Evolutionary conservation across 2,888 invertebrate genomes (phyloP), one percentile per base, ranked within the genome.

Genomic region (Tridacna gigas): DNA sequence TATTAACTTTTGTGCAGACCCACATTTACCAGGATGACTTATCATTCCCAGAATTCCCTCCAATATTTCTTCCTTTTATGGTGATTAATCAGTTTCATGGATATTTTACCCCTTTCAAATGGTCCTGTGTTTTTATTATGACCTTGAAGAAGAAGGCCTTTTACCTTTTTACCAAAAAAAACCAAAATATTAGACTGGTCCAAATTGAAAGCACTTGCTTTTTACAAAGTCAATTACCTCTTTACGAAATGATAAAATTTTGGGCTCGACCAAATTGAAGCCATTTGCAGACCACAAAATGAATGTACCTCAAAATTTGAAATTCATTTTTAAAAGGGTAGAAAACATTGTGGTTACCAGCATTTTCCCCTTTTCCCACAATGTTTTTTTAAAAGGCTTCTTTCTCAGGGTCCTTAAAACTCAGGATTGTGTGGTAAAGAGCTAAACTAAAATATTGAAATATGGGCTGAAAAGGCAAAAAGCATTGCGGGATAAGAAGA

Each of bases 1-100:
- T 71, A 71, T 71, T 71, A 71, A 71, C 71, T 7, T n/a, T 15
- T 22, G 51, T 20, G 71, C 45, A 9, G 71, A 48, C 71, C 71
- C 71, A 25, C 48, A 71, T 71, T 71, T 71, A 45, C 51, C 48
- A 51, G 47, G 51, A 48, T 51, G 51, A 47, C 47, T 71, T 47
- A 51, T 71, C 71, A 71, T 71, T 71, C 28, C 45, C 20, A 12
- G 51, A n/a, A 71, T 51, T 9, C n/a, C 51, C 51, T 71, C 51
- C 71, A 51, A 71, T 71, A 12, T 71, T 51, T 67, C 71, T 48
- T 37, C 71, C 22, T 51, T 51, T 51, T 67, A 45, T 45, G 45
- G 45, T 45, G 20, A 56, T 56, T 20, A 56, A 56, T 56, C 56
- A 56, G 56, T 20, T 15, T 56, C 15, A 56, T 3, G 56, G 20